Evolutionary conservation across 2,113 vertebrate genomes (phyloP).

Genomic region (Odontophorus gujanensis): DNA sequence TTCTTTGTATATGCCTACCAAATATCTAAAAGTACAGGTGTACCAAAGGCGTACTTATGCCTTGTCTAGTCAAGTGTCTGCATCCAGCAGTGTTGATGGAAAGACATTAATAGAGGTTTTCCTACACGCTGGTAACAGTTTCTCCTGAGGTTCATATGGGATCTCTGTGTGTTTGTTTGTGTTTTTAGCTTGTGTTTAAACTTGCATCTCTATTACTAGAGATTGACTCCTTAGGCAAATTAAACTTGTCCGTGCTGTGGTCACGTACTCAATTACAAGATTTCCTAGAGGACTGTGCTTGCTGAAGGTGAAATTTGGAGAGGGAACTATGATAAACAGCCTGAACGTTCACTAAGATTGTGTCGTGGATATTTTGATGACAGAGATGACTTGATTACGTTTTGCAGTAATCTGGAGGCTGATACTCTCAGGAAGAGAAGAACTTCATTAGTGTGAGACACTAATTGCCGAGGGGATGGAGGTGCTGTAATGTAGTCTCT

Average conservation of each 20-base stretch:
- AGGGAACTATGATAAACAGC: not conserved
- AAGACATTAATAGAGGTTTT: not conserved
- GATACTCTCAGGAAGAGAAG: not conserved
- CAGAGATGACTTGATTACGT: not conserved
- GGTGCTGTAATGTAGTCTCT: not conserved
- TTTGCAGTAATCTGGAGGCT: not conserved
- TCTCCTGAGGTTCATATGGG: not conserved
- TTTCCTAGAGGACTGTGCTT: not conserved
- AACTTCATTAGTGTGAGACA: not conserved
- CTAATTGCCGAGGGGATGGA: not conserved
- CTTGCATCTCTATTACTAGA: not conserved
- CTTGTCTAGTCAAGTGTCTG: not conserved
- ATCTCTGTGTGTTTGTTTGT: not conserved
- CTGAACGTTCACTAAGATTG: not conserved
- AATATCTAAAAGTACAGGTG: not conserved
- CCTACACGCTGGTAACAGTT: not conserved
- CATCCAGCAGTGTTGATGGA: not conserved
- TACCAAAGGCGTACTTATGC: not conserved
- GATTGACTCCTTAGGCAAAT: not conserved
- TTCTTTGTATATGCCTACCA: fast-evolving
- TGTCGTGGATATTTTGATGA: not conserved
- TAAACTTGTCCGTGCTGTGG: not conserved
- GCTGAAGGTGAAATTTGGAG: not conserved
- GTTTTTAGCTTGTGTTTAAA: not conserved
- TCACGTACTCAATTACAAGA: not conserved